Percentiles rank a stretch among this genome's conserved stretches.
Conservation (phyloP, 2,888 invertebrate genomes). For the Ectemnius cavifrons region DNA sequence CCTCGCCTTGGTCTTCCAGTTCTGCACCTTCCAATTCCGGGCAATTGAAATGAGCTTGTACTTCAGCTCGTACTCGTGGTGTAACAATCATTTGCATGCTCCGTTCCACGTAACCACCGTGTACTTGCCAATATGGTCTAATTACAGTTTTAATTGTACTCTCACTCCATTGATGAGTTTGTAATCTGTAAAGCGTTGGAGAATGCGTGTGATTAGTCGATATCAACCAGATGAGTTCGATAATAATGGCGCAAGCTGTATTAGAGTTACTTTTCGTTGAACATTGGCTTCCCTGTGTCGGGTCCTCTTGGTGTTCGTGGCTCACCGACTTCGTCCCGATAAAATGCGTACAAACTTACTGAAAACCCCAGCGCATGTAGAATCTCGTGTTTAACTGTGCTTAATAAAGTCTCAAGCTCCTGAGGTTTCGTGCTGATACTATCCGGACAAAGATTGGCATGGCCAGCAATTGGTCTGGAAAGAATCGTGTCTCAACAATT, state of each 20-base stretch:
- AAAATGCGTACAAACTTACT: conserved; percentile 97
- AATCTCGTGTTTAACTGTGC: conserved; percentile 99
- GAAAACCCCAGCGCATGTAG: conserved; percentile 98
- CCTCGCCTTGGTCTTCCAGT: conserved; percentile 98
- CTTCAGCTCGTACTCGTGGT: conserved; percentile 93
- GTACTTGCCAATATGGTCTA: conserved; percentile 87
- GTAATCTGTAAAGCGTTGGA: conserved; percentile 81
- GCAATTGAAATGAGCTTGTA: conserved; percentile 92
- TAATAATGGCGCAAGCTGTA: conserved; percentile 4
- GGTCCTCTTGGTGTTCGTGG: conserved; percentile 90
- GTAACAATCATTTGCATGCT: conserved; percentile 94
- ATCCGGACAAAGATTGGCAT: conserved; percentile 98
- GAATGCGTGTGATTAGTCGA: conserved; percentile 28
- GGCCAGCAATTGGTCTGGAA: conserved; percentile 96
- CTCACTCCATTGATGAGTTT: conserved; percentile 97
- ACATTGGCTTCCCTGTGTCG: conserved; percentile 92
- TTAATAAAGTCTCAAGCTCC: conserved; percentile 93
- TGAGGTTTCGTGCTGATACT: conserved; percentile 94
- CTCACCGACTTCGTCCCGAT: conserved; percentile 92
- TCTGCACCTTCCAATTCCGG: conserved; percentile 95
- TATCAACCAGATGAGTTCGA: conserved; percentile 22
- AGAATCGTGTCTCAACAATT: neutral
- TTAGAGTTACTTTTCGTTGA: conserved; percentile 89
- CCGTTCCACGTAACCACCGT: conserved; percentile 86
- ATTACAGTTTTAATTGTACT: conserved; percentile 89